phyloP scores from a whole-genome alignment of 1,140 invertebrate species.

The Adelges cooleyi region DNA sequence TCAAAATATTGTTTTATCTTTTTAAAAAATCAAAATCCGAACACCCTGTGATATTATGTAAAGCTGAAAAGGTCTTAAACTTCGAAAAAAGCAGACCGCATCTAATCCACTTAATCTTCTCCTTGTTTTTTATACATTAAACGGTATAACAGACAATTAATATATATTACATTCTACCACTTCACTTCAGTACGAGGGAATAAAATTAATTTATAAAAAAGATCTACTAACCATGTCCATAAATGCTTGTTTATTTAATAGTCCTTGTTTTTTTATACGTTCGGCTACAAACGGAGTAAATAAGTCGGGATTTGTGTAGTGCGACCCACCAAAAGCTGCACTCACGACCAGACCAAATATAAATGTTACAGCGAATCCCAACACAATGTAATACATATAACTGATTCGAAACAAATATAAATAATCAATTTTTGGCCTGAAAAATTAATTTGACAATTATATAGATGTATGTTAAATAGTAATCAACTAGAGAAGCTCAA shows the following conservation, averaged over 20 bases:
- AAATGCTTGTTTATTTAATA: background rate
- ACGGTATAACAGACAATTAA: too few species aligned
- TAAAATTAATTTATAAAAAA: background rate
- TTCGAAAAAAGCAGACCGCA: too few species aligned
- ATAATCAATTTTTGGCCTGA: slow-evolving; percentile 39
- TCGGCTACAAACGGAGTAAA: slow-evolving; percentile 52
- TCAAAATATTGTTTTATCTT: too few species aligned
- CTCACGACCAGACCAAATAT: slow-evolving; percentile 53
- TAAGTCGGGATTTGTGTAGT: slow-evolving; percentile 45
- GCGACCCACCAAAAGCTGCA: slow-evolving; percentile 35
- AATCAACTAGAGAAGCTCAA: background rate
- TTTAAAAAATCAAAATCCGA: too few species aligned
- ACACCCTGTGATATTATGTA: too few species aligned
- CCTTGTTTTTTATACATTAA: too few species aligned
- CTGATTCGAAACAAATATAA: slow-evolving; percentile 65
- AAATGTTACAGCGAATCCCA: slow-evolving; percentile 55
- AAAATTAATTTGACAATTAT: background rate
- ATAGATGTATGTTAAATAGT: background rate
- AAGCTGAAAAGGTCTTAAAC: too few species aligned
- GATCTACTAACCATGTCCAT: background rate
- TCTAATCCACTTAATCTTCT: too few species aligned
- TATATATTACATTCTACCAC: too few species aligned
- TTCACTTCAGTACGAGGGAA: background rate
- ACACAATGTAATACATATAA: slow-evolving; percentile 72
- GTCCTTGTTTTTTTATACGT: background rate